phyloP scores from a whole-genome alignment of 2,888 invertebrate species.

The Netelia virgata region DNA sequence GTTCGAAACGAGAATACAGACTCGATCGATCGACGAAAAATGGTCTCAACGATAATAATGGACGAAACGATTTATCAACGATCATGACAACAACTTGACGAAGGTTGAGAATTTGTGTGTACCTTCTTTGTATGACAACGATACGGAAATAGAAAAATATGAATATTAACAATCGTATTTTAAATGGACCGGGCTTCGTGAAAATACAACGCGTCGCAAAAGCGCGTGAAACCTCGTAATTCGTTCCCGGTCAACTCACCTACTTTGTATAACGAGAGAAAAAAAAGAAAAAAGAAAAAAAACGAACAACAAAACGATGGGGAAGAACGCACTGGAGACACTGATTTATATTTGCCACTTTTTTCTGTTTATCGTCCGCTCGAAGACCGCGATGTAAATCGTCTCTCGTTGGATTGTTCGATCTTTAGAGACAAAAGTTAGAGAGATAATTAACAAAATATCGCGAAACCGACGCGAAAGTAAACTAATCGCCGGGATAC shows the following conservation, averaged over 20 bases:
- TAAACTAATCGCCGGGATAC: constrained; percentile 40
- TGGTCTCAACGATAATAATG: constrained; percentile 61
- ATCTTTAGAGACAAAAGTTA: not conserved
- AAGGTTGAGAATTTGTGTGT: constrained; percentile 30
- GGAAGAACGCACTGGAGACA: not conserved
- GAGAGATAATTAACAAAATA: constrained; percentile 21
- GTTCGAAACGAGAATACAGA: constrained; percentile 7
- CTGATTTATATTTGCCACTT: not conserved
- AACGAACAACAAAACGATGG: not conserved
- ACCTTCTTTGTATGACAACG: constrained; percentile 27
- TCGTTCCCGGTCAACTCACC: not conserved
- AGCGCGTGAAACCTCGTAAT: not conserved
- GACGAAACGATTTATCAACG: constrained; percentile 61
- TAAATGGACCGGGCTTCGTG: constrained; percentile 28
- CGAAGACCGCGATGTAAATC: not conserved
- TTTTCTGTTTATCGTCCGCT: not conserved
- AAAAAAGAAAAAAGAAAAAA: not conserved
- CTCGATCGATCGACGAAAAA: constrained; percentile 40
- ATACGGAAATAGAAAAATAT: constrained; percentile 70
- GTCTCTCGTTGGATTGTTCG: not conserved
- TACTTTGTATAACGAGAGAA: not conserved
- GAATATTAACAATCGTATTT: constrained; percentile 67
- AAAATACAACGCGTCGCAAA: constrained; percentile 3
- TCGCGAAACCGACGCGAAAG: constrained; percentile 38
- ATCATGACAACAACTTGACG: constrained; percentile 64